A percentile compares a stretch with the other conserved stretches of the same genome.
phyloP scores from a whole-genome alignment of 2,113 vertebrate genomes.

The Apteryx owenii region DNA sequence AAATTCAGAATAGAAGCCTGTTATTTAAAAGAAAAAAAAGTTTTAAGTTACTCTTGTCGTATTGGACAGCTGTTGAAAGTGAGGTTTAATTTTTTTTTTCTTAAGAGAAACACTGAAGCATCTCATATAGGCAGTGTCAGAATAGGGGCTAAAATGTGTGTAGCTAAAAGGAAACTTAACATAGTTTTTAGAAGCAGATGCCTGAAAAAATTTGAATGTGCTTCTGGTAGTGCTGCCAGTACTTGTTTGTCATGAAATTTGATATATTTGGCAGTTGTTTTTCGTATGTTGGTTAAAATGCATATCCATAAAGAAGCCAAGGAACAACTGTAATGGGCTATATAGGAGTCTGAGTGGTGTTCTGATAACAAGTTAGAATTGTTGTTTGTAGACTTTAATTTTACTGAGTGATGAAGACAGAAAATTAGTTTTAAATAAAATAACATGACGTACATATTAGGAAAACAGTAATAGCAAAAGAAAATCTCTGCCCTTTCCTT shows the following conservation, averaged over 20 bases:
- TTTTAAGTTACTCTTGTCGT: background rate
- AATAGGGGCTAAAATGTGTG: background rate
- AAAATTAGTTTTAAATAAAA: background rate
- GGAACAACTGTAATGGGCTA: background rate
- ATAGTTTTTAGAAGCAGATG: background rate
- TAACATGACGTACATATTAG: rapidly evolving
- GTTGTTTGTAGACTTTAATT: background rate
- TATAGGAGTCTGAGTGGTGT: background rate
- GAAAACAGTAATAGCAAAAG: background rate
- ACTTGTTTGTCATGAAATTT: background rate
- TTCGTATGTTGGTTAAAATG: background rate
- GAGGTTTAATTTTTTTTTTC: background rate
- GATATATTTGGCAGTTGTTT: background rate
- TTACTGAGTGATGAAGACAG: background rate
- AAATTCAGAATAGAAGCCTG: background rate
- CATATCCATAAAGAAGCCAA: rapidly evolving
- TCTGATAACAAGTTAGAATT: background rate
- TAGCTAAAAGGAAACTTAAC: background rate
- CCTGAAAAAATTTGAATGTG: background rate
- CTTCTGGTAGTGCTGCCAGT: background rate
- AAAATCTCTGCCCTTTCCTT: background rate
- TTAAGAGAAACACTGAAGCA: background rate
- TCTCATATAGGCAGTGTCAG: background rate
- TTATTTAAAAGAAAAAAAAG: background rate
- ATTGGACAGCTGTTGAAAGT: background rate